These are phyloP conservation scores for Hippopotamus amphibius DNA, from an alignment of 2,113 vertebrate species.

Conservation along the genomic window DNA sequence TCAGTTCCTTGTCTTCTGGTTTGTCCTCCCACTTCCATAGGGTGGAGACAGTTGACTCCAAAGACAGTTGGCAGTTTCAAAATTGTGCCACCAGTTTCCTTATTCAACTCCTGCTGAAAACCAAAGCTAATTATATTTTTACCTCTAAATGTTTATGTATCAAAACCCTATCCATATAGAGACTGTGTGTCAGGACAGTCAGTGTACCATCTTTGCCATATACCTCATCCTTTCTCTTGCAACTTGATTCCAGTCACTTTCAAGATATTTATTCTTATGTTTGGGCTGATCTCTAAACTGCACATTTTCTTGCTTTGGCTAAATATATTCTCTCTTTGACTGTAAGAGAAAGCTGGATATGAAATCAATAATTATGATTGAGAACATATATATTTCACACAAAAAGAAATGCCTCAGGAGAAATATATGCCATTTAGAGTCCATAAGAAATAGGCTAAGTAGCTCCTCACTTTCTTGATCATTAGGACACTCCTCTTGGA, in stretches of 20 bases:
- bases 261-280: background rate
- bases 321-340: conserved; percentile 10
- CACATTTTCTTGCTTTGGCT: background rate
- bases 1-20: background rate
- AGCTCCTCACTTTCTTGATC: background rate
- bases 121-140: background rate
- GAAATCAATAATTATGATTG: conserved; percentile 45
- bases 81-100: background rate
- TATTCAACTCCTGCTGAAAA: background rate
- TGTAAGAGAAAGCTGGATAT: conserved; percentile 12
- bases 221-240: background rate
- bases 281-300: conserved; percentile 10
- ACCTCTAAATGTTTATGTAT: background rate
- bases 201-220: background rate
- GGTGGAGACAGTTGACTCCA: background rate
- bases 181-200: background rate
- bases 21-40: background rate
- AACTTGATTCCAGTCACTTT: background rate
- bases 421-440: background rate
- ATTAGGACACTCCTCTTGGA: background rate
- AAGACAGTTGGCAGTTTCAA: background rate
- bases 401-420: background rate
- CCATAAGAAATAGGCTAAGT: background rate
- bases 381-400: conserved; percentile 21
- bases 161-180: background rate